A percentile compares a stretch with the other conserved stretches of the same genome.
Evolutionary conservation across 2,888 invertebrate species (phyloP).

Genomic region (Drosophila testacea): DNA sequence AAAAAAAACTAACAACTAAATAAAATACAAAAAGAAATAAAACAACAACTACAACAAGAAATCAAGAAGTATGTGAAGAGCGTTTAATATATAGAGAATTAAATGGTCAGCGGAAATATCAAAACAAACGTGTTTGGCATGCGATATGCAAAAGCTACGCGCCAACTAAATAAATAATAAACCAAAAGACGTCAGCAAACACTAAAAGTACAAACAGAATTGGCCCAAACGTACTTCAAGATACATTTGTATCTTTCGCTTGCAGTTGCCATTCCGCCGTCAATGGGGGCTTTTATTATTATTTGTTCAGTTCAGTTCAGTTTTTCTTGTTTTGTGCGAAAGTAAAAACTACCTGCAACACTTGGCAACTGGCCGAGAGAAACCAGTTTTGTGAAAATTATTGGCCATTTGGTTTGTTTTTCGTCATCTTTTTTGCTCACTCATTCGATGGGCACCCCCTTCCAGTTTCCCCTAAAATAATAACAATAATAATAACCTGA

Average conservation of each 20-base stretch:
- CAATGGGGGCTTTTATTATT: slow-evolving; percentile 25
- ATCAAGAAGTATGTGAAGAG: slow-evolving; percentile 61
- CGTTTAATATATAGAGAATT: slow-evolving; percentile 37
- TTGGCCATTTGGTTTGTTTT: slow-evolving; percentile 50
- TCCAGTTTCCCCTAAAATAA: background rate
- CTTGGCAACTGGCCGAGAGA: slow-evolving; percentile 51
- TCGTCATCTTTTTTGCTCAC: slow-evolving; percentile 30
- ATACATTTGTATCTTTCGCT: slow-evolving; percentile 63
- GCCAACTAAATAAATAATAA: slow-evolving; percentile 66
- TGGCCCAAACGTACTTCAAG: slow-evolving; percentile 48
- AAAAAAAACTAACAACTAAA: slow-evolving; percentile 26
- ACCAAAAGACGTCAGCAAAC: slow-evolving; percentile 53
- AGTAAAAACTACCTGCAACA: slow-evolving; percentile 79
- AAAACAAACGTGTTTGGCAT: slow-evolving; percentile 72
- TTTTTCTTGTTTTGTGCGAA: slow-evolving; percentile 70
- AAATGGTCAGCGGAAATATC: slow-evolving; percentile 67
- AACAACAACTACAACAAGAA: slow-evolving; percentile 25
- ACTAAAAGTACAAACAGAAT: slow-evolving; percentile 41
- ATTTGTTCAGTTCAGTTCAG: slow-evolving; percentile 10
- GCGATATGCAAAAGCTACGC: slow-evolving; percentile 48
- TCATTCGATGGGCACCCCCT: slow-evolving; percentile 7
- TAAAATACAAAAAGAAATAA: slow-evolving; percentile 18
- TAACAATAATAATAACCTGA: slow-evolving; percentile 41
- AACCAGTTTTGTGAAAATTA: slow-evolving; percentile 79
- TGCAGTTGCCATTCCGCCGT: slow-evolving; percentile 40